Percentiles rank a stretch among this genome's conserved stretches.
These are phyloP conservation scores for Drosophila falleni DNA, from an alignment of 2,888 invertebrate genomes.

Conservation along the genomic window DNA sequence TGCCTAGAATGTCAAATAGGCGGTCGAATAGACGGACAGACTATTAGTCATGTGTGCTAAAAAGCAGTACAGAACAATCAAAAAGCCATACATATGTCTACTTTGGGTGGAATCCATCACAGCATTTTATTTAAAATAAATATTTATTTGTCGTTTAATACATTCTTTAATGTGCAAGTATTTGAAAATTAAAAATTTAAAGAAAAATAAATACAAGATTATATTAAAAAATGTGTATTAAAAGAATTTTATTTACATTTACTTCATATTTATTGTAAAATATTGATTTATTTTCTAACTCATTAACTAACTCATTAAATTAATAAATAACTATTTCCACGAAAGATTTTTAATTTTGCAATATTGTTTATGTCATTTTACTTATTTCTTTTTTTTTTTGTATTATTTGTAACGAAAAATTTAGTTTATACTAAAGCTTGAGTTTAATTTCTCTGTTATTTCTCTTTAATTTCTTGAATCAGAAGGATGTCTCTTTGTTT, in stretches of 20 bases:
- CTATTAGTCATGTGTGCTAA: conserved; percentile 7
- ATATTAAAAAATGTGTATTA: too few relatives aligned
- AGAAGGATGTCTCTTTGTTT: conserved; percentile 30
- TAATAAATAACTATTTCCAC: not conserved
- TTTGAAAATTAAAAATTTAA: not conserved
- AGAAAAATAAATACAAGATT: not conserved
- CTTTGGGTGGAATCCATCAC: not conserved
- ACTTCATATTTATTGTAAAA: too few relatives aligned
- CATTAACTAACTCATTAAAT: too few relatives aligned
- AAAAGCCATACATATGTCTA: conserved; percentile 2
- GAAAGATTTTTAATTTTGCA: not conserved
- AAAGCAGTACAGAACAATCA: conserved; percentile 8
- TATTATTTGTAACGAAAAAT: not conserved
- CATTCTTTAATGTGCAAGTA: not conserved
- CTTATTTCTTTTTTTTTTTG: not conserved
- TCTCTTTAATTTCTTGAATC: conserved; percentile 14
- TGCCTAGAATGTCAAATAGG: not conserved
- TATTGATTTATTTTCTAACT: too few relatives aligned
- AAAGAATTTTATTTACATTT: not conserved
- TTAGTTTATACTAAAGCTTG: not conserved
- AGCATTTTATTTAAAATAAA: not conserved
- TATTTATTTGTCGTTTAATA: not conserved
- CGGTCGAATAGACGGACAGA: conserved; percentile 24
- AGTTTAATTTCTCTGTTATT: not conserved
- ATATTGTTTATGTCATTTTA: not conserved